phyloP scores from a whole-genome alignment of 2,113 vertebrate species.

The Amphiprion ocellaris region DNA sequence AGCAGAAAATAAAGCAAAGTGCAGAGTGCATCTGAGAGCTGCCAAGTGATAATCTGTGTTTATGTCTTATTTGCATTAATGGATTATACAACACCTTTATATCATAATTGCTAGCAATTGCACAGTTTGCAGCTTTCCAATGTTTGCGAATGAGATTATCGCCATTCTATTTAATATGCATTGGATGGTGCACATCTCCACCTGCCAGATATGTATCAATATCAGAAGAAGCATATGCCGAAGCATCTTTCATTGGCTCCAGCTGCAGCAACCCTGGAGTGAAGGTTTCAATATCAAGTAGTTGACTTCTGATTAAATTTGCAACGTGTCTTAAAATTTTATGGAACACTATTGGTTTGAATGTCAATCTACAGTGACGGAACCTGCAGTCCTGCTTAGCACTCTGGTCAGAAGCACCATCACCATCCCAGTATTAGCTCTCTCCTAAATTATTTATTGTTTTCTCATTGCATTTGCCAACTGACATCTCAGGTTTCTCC shows the following conservation, averaged over 20 bases:
- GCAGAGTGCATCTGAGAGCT: not conserved
- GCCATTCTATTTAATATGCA: slow-evolving; percentile 12
- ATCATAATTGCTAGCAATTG: slow-evolving; percentile 3
- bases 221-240: not conserved
- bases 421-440: slow-evolving; percentile 20
- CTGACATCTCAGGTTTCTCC: slow-evolving; percentile 54
- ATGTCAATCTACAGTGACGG: slow-evolving; percentile 29
- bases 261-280: not conserved
- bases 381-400: not conserved
- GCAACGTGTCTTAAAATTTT: slow-evolving; percentile 34
- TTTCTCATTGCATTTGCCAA: slow-evolving; percentile 55
- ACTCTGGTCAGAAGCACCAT: slow-evolving; percentile 3
- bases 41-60: slow-evolving; percentile 11
- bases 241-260: not conserved
- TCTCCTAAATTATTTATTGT: slow-evolving; percentile 62
- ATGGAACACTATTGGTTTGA: slow-evolving; percentile 41
- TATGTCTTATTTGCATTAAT: slow-evolving; percentile 3
- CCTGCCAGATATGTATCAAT: slow-evolving; percentile 15
- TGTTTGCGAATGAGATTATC: slow-evolving; percentile 14
- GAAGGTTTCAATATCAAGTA: slow-evolving; percentile 36
- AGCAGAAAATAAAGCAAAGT: not conserved
- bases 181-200: slow-evolving; percentile 14
- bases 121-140: not conserved
- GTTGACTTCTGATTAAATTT: slow-evolving; percentile 50
- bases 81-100: slow-evolving; percentile 27